Evolutionary conservation across 1,140 invertebrate species (phyloP).

Genomic region (Centruroides vittatus): DNA sequence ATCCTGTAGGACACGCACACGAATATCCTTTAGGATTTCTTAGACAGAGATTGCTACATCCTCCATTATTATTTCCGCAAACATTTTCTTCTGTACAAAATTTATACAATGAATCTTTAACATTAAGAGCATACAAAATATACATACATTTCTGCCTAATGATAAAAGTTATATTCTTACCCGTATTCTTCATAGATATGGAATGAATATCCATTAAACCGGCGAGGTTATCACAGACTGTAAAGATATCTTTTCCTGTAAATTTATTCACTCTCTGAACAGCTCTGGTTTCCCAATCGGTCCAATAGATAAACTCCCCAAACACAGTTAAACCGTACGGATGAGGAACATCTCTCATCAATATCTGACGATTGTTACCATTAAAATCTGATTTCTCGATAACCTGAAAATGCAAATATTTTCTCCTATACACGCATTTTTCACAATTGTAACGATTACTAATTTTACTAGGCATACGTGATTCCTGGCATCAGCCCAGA

Average conservation of each 20-base stretch:
- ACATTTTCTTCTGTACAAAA: slow-evolving; percentile 43
- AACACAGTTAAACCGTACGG: slow-evolving; percentile 70
- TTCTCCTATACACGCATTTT: too few relatives aligned
- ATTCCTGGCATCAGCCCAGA: slow-evolving; percentile 38
- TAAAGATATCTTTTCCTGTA: slow-evolving; percentile 41
- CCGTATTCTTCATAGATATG: slow-evolving; percentile 37
- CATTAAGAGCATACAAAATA: too few relatives aligned
- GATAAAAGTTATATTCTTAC: background rate
- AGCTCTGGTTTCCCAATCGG: slow-evolving; percentile 64
- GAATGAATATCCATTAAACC: slow-evolving; percentile 61
- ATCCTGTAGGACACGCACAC: slow-evolving; percentile 81
- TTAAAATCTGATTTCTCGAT: slow-evolving; percentile 29
- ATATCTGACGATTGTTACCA: slow-evolving; percentile 24
- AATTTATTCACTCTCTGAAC: slow-evolving; percentile 54
- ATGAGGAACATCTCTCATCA: slow-evolving; percentile 55
- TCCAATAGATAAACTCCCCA: slow-evolving; percentile 62
- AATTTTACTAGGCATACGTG: slow-evolving; percentile 31
- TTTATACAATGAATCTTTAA: background rate
- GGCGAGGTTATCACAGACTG: slow-evolving; percentile 53
- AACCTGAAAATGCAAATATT: slow-evolving; percentile 13
- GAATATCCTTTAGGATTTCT: slow-evolving; percentile 44
- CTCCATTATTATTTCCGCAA: slow-evolving; percentile 63
- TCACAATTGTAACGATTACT: too few relatives aligned
- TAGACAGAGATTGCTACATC: slow-evolving; percentile 73
- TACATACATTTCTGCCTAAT: too few relatives aligned